Evolutionary conservation across 2,113 vertebrate genomes (phyloP).

Genomic region (Melospiza georgiana): DNA sequence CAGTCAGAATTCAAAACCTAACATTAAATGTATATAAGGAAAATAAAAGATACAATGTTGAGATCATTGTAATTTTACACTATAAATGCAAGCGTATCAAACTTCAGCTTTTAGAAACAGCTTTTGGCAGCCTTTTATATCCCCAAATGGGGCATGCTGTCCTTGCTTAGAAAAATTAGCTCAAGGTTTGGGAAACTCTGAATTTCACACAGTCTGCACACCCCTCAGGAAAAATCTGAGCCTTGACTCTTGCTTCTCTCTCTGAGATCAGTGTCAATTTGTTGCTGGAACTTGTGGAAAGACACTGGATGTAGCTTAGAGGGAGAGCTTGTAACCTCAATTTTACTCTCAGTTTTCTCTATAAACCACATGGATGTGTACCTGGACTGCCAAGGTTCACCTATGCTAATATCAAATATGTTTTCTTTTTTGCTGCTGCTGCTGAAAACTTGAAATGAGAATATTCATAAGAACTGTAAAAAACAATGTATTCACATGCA

Average conservation of each 20-base stretch:
- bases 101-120: background rate
- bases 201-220: background rate
- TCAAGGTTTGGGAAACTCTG: background rate
- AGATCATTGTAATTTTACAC: background rate
- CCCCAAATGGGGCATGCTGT: background rate
- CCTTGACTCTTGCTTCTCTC: background rate
- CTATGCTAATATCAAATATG: background rate
- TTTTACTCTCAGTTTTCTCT: background rate
- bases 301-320: background rate
- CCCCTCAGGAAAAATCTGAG: background rate
- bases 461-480: background rate
- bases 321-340: background rate
- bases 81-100: background rate
- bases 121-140: background rate
- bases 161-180: background rate
- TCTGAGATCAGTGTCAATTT: background rate
- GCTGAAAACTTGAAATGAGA: background rate
- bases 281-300: background rate
- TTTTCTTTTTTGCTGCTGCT: background rate
- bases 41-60: background rate
- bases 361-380: background rate
- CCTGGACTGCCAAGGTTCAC: background rate
- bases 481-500: background rate
- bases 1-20: background rate
- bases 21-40: background rate